Percentiles rank a stretch among this genome's conserved stretches.
phyloP scores from a whole-genome alignment of 2,888 invertebrate genomes.

The Helobdella robusta region DNA sequence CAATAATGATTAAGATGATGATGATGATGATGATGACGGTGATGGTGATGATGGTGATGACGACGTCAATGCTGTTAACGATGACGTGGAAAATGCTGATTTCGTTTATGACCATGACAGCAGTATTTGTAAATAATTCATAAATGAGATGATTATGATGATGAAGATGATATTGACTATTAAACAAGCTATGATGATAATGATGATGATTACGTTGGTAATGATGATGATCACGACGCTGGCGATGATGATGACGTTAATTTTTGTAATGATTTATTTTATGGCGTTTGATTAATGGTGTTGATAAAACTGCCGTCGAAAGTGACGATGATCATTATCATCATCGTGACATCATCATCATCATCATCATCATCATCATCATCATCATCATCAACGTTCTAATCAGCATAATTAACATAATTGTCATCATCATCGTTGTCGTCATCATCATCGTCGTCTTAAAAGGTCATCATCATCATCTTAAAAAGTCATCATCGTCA shows the following conservation, averaged over 20 bases:
- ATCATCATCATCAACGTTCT: not conserved
- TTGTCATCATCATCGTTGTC: too few relatives aligned
- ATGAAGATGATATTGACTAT: slow-evolving; percentile 10
- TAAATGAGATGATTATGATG: too few relatives aligned
- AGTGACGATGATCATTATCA: not conserved
- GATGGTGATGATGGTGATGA: slow-evolving; percentile 11
- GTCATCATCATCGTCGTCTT: too few relatives aligned
- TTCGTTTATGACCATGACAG: slow-evolving; percentile 13
- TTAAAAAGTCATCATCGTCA: too few relatives aligned
- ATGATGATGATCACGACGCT: slow-evolving; percentile 16
- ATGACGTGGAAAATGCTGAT: slow-evolving; percentile 7
- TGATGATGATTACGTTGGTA: slow-evolving; percentile 14
- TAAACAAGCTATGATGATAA: slow-evolving; percentile 7
- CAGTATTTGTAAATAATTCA: too few relatives aligned
- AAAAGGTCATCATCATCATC: too few relatives aligned
- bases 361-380: not conserved
- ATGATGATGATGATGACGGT: slow-evolving; percentile 3
- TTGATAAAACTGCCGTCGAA: not conserved
- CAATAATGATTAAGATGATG: too few relatives aligned
- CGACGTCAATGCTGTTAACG: slow-evolving; percentile 6
- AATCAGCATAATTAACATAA: too few relatives aligned
- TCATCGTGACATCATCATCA: not conserved
- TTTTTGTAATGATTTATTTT: slow-evolving; percentile 9
- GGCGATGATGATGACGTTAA: slow-evolving; percentile 21
- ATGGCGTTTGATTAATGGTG: not conserved